phyloP scores from a whole-genome alignment of 1,140 invertebrate genomes.

The Zaprionus vittiger region DNA sequence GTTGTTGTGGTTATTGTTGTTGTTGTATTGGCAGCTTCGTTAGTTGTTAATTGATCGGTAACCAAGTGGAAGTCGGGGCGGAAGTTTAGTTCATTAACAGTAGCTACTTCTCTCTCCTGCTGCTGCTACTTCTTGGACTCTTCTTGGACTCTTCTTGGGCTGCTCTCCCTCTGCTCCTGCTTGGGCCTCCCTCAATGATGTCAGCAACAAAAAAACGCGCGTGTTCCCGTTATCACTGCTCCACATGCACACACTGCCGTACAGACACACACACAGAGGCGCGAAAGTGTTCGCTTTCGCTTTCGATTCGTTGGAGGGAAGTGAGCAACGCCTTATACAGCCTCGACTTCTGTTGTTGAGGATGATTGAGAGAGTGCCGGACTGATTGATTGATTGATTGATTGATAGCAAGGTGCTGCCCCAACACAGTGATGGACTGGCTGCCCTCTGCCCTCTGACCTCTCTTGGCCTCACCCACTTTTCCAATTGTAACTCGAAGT shows the following conservation, averaged over 20 bases:
- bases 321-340: conserved; percentile 53
- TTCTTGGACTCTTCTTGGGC: not conserved
- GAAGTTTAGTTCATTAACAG: conserved; percentile 44
- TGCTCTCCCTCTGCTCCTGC: not conserved
- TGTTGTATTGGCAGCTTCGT: conserved; percentile 58
- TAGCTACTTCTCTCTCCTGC: not conserved
- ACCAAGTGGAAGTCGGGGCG: conserved; percentile 43
- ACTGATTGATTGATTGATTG: conserved; percentile 6
- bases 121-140: not conserved
- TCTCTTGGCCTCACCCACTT: conserved; percentile 37
- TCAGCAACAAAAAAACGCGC: conserved; percentile 39
- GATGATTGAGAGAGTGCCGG: conserved; percentile 35
- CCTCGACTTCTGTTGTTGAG: conserved; percentile 25
- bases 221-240: conserved; percentile 41
- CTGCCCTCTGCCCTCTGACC: not conserved
- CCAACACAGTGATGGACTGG: not conserved
- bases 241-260: not conserved
- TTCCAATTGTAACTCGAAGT: conserved; percentile 41
- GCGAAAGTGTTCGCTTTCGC: conserved; percentile 46
- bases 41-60: conserved; percentile 63
- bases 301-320: conserved; percentile 37
- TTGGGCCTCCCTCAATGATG: not conserved
- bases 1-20: conserved; percentile 40
- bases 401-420: not conserved
- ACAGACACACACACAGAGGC: conserved; percentile 16